These are phyloP conservation scores for Diabrotica balteata DNA, from an alignment of 2,888 invertebrate species.

Conservation along the genomic window DNA sequence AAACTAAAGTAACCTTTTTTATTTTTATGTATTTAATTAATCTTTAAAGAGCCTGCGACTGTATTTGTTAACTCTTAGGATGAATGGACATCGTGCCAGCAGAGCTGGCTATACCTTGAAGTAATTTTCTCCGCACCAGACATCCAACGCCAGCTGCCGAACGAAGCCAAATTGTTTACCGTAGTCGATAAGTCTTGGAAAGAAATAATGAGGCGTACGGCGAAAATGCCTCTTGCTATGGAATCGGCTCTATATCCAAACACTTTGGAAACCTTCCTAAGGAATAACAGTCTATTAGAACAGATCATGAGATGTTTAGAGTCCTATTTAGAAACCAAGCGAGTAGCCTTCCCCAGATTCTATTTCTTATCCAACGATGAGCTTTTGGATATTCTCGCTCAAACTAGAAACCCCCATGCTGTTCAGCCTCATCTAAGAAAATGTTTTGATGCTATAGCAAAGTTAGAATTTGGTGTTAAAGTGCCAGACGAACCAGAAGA, in stretches of 20 bases:
- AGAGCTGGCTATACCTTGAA: constrained; percentile 93
- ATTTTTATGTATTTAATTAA: no score
- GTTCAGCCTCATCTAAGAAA: constrained; percentile 90
- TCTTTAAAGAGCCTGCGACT: no score
- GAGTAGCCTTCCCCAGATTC: constrained; percentile 87
- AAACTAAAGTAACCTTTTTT: no score
- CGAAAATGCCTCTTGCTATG: constrained; percentile 82
- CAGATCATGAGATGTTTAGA: constrained; percentile 90
- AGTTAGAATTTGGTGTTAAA: constrained; percentile 77
- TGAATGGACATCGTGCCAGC: constrained; percentile 88
- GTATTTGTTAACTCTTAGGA: constrained; percentile 65
- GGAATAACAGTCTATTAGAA: constrained; percentile 81
- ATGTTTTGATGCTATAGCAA: constrained; percentile 85
- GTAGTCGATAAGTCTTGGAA: constrained; percentile 91
- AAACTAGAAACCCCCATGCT: constrained; percentile 79
- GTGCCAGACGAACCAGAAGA: constrained; percentile 57
- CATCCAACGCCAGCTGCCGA: constrained; percentile 90
- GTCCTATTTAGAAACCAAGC: constrained; percentile 87
- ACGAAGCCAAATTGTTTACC: constrained; percentile 86
- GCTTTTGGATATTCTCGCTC: constrained; percentile 86
- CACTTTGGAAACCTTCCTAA: constrained; percentile 71
- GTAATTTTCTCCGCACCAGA: constrained; percentile 95
- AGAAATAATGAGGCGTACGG: constrained; percentile 82
- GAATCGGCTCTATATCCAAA: constrained; percentile 79
- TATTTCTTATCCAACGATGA: constrained; percentile 92